phyloP scores from a whole-genome alignment of 2,888 invertebrate genomes.

The Hyposoter dolosus region DNA sequence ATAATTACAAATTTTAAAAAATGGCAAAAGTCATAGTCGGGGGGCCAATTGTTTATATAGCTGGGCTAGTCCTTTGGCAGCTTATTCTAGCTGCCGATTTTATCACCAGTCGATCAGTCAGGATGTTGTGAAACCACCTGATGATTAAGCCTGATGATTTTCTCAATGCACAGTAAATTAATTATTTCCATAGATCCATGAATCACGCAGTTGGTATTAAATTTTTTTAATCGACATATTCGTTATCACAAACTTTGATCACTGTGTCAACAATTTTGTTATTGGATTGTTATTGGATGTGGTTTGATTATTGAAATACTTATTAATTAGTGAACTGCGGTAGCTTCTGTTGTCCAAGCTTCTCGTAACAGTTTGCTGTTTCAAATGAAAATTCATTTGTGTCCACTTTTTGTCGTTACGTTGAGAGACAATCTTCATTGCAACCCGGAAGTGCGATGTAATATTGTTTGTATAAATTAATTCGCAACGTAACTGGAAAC shows the following conservation, averaged over 20 bases:
- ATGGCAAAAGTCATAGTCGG: too few species aligned
- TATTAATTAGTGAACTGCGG: neutral
- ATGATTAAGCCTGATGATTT: neutral
- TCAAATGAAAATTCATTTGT: neutral
- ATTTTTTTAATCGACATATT: neutral
- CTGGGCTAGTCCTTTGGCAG: too few species aligned
- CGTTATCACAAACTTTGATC: neutral
- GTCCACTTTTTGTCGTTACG: neutral
- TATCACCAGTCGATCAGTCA: conserved; percentile 3
- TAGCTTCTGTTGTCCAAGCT: too few species aligned
- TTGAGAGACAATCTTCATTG: neutral
- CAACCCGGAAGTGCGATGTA: conserved; percentile 33
- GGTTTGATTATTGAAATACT: neutral
- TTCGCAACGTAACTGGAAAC: conserved; percentile 10
- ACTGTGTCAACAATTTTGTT: neutral
- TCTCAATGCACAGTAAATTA: neutral
- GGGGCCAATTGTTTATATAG: too few species aligned
- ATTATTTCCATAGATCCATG: neutral
- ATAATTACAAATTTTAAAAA: too few species aligned
- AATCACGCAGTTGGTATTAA: neutral
- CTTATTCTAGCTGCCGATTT: neutral
- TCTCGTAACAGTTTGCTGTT: neutral
- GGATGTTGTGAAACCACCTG: neutral
- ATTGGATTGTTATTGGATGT: too few species aligned
- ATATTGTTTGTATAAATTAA: conserved; percentile 34